A percentile compares a stretch with the other conserved stretches of the same genome.
Conservation (phyloP, 2,888 invertebrate genomes). For the Eupithecia abbreviata region DNA sequence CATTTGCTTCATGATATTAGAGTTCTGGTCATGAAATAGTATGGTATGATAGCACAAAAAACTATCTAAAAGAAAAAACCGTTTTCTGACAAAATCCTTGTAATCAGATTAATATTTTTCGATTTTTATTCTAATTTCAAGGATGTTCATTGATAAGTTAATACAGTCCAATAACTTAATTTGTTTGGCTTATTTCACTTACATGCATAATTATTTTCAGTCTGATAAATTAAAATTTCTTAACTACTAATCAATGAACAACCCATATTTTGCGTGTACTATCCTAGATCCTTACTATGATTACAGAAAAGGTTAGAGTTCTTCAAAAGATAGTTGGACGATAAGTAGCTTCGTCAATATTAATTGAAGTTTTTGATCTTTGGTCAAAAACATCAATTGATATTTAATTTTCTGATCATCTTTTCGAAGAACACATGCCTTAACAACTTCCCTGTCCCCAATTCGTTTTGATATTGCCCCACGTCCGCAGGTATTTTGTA, state of each 20-base stretch:
- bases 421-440: not conserved
- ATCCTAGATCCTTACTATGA: not conserved
- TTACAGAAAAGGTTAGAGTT: not conserved
- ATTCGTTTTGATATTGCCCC: too few relatives aligned
- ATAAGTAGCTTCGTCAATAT: not conserved
- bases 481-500: too few relatives aligned
- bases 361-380: not conserved
- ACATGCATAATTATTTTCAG: not conserved
- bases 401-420: not conserved
- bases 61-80: not conserved
- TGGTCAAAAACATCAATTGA: not conserved
- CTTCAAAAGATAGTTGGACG: not conserved
- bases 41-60: not conserved
- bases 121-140: not conserved
- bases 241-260: constrained; percentile 15
- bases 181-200: constrained; percentile 18
- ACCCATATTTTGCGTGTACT: constrained; percentile 5
- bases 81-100: not conserved
- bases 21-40: not conserved
- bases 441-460: not conserved
- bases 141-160: not conserved
- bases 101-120: not conserved
- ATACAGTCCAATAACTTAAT: not conserved
- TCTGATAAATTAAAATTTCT: not conserved
- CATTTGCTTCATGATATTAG: constrained; percentile 21